Evolutionary conservation across 2,888 invertebrate genomes (phyloP).

Genomic region (Sipunculus nudus): DNA sequence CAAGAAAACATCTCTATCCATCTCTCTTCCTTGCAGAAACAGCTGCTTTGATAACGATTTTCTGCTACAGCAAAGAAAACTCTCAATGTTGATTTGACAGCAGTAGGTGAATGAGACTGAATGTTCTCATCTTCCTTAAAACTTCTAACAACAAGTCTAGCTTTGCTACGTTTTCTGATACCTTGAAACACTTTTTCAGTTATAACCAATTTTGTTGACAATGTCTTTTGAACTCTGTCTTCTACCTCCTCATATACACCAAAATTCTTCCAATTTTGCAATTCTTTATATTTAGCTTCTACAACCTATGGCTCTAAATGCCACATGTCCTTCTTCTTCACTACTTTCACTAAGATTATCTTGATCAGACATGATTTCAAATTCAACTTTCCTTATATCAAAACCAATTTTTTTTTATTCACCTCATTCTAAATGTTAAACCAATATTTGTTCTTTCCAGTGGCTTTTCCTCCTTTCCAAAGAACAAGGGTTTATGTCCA

Average conservation of each 20-base stretch:
- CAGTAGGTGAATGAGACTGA: neutral
- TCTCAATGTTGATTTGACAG: neutral
- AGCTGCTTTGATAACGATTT: neutral
- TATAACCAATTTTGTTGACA: neutral
- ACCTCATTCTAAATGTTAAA: neutral
- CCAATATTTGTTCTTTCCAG: neutral
- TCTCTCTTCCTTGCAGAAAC: neutral
- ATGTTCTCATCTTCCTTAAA: no score
- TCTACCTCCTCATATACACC: neutral
- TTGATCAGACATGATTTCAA: neutral
- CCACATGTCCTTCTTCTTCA: no score
- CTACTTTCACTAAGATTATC: neutral
- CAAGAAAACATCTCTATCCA: neutral
- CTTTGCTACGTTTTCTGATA: neutral
- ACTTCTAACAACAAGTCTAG: neutral
- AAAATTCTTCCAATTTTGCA: neutral
- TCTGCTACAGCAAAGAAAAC: neutral
- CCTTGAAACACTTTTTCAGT: neutral
- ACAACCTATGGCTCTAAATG: no score
- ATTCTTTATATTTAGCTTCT: no score
- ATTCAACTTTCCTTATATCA: neutral
- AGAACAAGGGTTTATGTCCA: neutral
- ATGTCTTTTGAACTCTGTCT: neutral
- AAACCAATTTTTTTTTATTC: neutral
- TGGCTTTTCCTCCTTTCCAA: neutral